Conservation (phyloP, 2,113 vertebrate genomes). For the Motacilla tschutschensis region DNA sequence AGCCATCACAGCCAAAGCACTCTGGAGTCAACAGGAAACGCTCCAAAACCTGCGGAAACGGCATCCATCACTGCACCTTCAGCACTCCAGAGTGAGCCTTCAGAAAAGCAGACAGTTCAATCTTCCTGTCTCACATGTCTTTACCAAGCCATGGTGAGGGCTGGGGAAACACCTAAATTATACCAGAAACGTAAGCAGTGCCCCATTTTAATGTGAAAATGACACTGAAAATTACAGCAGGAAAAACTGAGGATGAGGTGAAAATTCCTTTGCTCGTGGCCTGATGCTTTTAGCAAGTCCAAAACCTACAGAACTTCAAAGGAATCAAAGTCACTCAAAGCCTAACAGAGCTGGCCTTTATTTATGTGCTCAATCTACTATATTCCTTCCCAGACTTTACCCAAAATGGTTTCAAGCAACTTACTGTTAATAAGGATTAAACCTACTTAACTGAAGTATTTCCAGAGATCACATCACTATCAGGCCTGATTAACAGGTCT, state of each 20-base stretch:
- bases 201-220: background rate
- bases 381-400: constrained; percentile 4
- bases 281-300: background rate
- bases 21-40: background rate
- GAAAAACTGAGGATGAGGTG: background rate
- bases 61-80: background rate
- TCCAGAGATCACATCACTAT: constrained; percentile 42
- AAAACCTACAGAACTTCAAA: background rate
- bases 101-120: background rate
- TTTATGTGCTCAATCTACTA: background rate
- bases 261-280: background rate
- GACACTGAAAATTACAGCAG: background rate
- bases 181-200: background rate
- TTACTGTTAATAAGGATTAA: constrained; percentile 49
- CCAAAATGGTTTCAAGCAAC: constrained; percentile 34
- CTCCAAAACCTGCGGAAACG: background rate
- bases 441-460: constrained; percentile 34
- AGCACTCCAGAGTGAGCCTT: background rate
- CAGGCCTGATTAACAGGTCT: background rate
- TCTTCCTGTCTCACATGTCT: background rate
- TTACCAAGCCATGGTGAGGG: background rate
- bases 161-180: background rate
- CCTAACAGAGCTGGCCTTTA: background rate
- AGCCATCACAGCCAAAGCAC: background rate
- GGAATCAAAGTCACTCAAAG: background rate